Base-by-base conservation (phyloP, 2,113 vertebrate species). In the Morphnarchus princeps region DNA sequence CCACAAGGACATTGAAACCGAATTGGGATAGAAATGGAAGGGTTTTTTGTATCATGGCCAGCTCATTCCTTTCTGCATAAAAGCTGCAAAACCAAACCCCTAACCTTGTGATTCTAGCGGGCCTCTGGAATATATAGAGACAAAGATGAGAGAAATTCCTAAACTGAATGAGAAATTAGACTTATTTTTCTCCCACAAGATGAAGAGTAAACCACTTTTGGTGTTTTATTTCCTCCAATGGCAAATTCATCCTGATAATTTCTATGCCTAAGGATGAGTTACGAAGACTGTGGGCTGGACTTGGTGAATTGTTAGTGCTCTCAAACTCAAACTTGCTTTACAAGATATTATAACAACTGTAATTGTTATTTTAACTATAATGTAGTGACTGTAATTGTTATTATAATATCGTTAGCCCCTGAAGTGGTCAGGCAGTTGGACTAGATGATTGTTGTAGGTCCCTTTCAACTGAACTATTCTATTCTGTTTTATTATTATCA, bases 301-400 rank as follows among this genome's bases (percentile, higher is more conserved):
- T 36, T 50, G 32, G 13, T 61, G 50, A 57, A 62, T 50, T 3
- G 6, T 22, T 24, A 55, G 4, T 0, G 0, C 57, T 84, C n/a
- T 71, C 36, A 59, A 66, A 71, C 16, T 65, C 50, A 73, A 24
- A 28, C 7, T 34, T 73, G 20, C 45, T 36, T 79, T 85, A 7
- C 7, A 24, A 84, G 29, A 9, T 50, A 9, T 8, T 65, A 7
- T 22, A 54, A 29, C 18, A 9, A 18, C 31, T 88, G 17, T 42
- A 62, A 25, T 16, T 31, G 13, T 28, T 79, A 3, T 38, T 82
- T 55, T 45, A 58, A 70, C 22, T 50, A 7, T 22, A 65, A 69
- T 13, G 6, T 49, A 28, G 50, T 34, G 9, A 31, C 69, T 65
- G 1, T 32, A 22, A 16, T 40, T 34, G 9, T 66, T 77, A 3